Evolutionary conservation across 2,888 invertebrate genomes (phyloP), one percentile per base, ranked within the genome.

Genomic region (Capitulum mitella): DNA sequence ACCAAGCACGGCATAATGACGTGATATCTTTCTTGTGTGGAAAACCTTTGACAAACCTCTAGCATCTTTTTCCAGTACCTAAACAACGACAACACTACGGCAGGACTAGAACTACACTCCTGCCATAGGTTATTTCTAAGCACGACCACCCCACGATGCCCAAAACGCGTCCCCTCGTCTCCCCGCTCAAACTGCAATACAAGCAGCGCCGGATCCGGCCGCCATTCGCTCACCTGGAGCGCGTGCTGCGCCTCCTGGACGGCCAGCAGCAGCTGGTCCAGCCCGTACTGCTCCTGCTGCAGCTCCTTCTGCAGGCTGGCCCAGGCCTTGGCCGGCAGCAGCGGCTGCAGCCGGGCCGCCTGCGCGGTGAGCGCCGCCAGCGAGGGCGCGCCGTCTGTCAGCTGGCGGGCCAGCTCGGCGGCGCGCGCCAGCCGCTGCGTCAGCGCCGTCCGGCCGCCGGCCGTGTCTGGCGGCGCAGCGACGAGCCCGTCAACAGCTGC

Each of bases 281-380:
- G 19, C 1, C 22, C 70, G 83, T 85, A 88, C 88, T 86, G 91
- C 77, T 94, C 88, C 83, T 93, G 91, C 29, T 90, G 89, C 29
- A 94, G 87, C 84, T 95, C 94, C 81, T 93, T 89, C 77, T 92
- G 91, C 92, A 95, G 92, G 0, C 91, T 89, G 84, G 96, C 95
- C 85, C 92, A 92, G 0, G 94, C 93, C 84, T 94, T 90, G 0
- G 91, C 90, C 0, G 96, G 93, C 78, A 97, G 88, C 83, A 90
- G 90, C 0, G 88, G 87, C 14, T 90, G 88, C 82, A 85, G 83
- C 75, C 83, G 81, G 29, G 91, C 89, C 16, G 95, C 91, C 80
- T 93, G 90, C 80, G 92, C 90, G 34, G 90, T 89, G 1, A 96
- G 87, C 26, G 91, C 90, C 82, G 92, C 90, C 3, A 97, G 85